Evolutionary conservation across 2,888 invertebrate species (phyloP), one percentile per base, ranked within the genome.

Genomic region (Apamea crenata): DNA sequence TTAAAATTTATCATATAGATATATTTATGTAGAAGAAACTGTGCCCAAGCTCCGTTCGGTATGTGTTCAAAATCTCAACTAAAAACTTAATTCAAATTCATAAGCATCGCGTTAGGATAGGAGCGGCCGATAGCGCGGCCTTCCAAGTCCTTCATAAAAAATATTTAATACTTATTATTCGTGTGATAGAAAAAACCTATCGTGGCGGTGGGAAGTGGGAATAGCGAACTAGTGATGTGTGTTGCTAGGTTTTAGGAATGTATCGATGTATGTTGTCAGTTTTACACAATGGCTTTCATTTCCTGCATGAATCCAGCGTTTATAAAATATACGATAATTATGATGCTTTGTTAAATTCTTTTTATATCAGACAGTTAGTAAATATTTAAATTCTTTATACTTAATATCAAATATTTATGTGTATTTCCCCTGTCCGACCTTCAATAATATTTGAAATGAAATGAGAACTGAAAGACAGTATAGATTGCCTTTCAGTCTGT

Each of bases 101-200:
- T 86, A 86, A 68, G 63, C 84, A 74, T 76, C 73, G 86, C 81
- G 88, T 91, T 89, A 88, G 90, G 91, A 91, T 92, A 92, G 91
- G 92, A 89, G 88, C 88, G 85, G 56, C 89, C 90, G 94, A 93
- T 94, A 94, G 91, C 80, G 89, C 90, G 89, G 85, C 91, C 91
- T 91, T 91, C 88, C 79, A 76, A 89, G 88, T 88, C 89, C 89
- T 90, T 88, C 78, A 83, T 90, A 88, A 92, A 94, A 94, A 94
- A 90, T 91, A 87, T 89, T 93, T 91, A 94, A 93, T 93, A 90
- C 93, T 89, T 90, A 92, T 93, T 93, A 93, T 93, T 91, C 91
- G 87, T 90, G 90, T 89, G 88, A 90, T 90, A 88, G 86, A 88
- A 85, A 91, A 92, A 93, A 93, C 85, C 90, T 93, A 93, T 92